Conservation (phyloP, 2,113 vertebrate species). For the Heptranchias perlo region DNA sequence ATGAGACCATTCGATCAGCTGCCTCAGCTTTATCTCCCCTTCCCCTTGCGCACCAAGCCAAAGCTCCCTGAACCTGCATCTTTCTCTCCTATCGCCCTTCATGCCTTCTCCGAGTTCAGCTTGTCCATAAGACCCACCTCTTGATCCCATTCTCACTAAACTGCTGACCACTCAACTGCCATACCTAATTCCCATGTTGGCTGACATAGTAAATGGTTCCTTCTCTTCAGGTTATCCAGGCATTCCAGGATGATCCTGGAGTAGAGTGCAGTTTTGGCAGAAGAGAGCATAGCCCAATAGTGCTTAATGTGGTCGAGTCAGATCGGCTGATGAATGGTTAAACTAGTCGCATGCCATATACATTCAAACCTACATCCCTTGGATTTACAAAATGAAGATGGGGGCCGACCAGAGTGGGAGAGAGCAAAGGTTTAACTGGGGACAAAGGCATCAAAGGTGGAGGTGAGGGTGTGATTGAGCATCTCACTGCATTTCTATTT, state of each 20-base stretch:
- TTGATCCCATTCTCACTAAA: too few species aligned
- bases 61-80: not conserved
- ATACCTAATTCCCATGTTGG: too few species aligned
- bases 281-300: too few species aligned
- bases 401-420: not conserved
- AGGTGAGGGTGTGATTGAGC: not conserved
- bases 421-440: not conserved
- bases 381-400: not conserved
- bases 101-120: too few species aligned
- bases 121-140: too few species aligned
- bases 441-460: not conserved
- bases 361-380: not conserved
- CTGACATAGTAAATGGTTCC: too few species aligned
- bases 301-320: too few species aligned
- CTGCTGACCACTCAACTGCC: too few species aligned
- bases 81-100: not conserved
- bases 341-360: not conserved
- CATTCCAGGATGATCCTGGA: too few species aligned
- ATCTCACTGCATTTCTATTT: not conserved
- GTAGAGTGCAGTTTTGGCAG: too few species aligned
- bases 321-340: not conserved
- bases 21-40: too few species aligned
- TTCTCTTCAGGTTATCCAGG: too few species aligned
- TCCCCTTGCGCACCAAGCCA: not conserved
- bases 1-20: not conserved